These are phyloP conservation scores for Ctenoplectra terminalis DNA, from an alignment of 1,140 invertebrate species.

Conservation along the genomic window DNA sequence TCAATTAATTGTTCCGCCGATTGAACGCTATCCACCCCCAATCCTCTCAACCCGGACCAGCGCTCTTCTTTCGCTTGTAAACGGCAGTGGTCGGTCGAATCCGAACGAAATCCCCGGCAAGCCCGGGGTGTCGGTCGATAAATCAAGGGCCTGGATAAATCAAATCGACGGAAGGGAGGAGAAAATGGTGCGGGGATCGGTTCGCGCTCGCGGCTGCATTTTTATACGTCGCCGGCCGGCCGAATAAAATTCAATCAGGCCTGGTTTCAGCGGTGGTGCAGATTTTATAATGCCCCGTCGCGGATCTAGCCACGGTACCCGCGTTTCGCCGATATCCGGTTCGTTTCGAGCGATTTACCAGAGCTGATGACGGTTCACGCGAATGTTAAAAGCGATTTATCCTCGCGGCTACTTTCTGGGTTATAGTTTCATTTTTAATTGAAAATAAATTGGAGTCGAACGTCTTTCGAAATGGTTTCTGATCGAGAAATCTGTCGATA, in stretches of 20 bases:
- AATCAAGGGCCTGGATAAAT: constrained; percentile 46
- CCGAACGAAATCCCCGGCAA: constrained; percentile 18
- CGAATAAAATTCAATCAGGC: constrained; percentile 49
- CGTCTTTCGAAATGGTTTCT: too few relatives aligned
- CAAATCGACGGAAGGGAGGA: constrained; percentile 36
- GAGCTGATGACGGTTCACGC: background rate
- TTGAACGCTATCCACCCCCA: constrained; percentile 1
- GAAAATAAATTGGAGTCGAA: background rate
- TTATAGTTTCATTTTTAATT: background rate
- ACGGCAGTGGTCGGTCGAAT: constrained; percentile 24
- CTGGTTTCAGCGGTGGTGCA: background rate
- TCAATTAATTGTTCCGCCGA: constrained; percentile 41
- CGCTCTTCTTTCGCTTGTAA: constrained; percentile 25
- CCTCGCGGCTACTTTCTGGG: background rate
- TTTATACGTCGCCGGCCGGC: constrained; percentile 38
- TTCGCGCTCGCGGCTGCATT: constrained; percentile 24
- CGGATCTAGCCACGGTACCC: constrained; percentile 13
- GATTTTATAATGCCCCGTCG: constrained; percentile 31
- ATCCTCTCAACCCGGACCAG: background rate
- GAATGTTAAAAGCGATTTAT: background rate
- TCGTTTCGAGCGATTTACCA: constrained; percentile 13
- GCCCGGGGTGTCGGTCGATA: constrained; percentile 14
- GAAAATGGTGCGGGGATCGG: background rate
- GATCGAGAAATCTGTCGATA: too few relatives aligned
- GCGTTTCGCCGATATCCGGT: constrained; percentile 23